These are phyloP conservation scores for Camponotus floridanus DNA, from an alignment of 1,140 invertebrate species.

Conservation along the genomic window DNA sequence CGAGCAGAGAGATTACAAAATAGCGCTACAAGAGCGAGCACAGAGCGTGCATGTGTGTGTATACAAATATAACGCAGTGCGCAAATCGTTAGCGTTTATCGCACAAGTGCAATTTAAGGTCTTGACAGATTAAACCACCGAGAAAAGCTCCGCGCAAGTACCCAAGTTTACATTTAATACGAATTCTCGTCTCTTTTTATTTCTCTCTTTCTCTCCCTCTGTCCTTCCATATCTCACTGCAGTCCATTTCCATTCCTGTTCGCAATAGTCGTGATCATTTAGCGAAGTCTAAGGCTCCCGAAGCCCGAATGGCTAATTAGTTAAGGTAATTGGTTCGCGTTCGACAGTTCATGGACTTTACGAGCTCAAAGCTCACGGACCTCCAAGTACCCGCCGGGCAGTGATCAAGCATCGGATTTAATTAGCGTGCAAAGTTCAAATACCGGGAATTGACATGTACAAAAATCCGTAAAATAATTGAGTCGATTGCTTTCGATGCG, in stretches of 20 bases:
- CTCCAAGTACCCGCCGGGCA: neutral
- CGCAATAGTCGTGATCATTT: slow-evolving; percentile 41
- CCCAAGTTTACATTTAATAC: slow-evolving; percentile 30
- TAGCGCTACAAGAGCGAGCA: slow-evolving; percentile 17
- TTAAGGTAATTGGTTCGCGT: slow-evolving; percentile 76
- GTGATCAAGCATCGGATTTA: slow-evolving; percentile 71
- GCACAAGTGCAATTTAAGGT: slow-evolving; percentile 20
- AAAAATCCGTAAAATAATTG: neutral
- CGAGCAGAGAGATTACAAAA: slow-evolving; percentile 49
- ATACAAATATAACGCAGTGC: slow-evolving; percentile 1
- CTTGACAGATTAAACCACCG: slow-evolving; percentile 11
- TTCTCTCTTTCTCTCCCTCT: neutral
- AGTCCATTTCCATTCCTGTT: slow-evolving; percentile 22
- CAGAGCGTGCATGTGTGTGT: too few relatives aligned
- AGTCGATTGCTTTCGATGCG: neutral
- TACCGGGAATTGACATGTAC: slow-evolving; percentile 39
- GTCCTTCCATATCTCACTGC: neutral
- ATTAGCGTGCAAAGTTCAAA: slow-evolving; percentile 67
- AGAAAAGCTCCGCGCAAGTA: neutral
- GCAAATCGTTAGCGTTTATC: slow-evolving; percentile 16
- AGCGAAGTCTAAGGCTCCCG: slow-evolving; percentile 68
- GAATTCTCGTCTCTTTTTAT: neutral
- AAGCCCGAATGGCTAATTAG: slow-evolving; percentile 76
- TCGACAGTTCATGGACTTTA: slow-evolving; percentile 75
- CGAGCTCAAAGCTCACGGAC: slow-evolving; percentile 70